Evolutionary conservation across 2,113 vertebrate genomes (phyloP), one percentile per base, ranked within the genome.

Genomic region (Oenanthe oenanthe): DNA sequence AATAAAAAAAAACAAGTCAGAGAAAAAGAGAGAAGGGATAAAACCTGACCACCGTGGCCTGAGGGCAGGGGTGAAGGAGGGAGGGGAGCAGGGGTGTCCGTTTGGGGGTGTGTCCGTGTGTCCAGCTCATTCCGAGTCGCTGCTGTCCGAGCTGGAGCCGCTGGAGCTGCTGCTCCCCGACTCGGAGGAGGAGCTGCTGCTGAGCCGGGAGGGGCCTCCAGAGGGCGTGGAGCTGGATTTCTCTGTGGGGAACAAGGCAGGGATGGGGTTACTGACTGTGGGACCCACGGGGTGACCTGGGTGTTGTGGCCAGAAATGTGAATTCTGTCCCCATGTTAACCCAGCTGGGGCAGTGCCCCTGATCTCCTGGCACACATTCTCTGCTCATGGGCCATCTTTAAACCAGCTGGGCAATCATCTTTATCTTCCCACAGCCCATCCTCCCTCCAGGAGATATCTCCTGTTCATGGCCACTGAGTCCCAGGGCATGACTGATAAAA

Each of bases 61-160:
- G 34, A 88, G 92, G 95, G 96, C 51, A 70, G 97, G 93, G 88
- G 62, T 76, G 88, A 47, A 74, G 92, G 88, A 76, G 12, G 58
- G 67, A 88, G 81, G 97, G 78, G 31, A 75, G 21, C 26, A 48
- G 29, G 31, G 85, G 24, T 56, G 81, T 91, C 96, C 88, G 3
- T 82, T 34, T 50, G 76, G 36, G 88, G 72, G 47, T 51, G 84
- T 25, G 10, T 17, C 87, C 78, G 28, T 54, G 26, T 43, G 96
- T 68, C 94, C 1, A 8, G 48, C 38, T 97, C 95, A 98, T 93
- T 98, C 97, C 1, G 98, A 98, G 94, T 99, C 98, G 25, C 98
- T 98, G 98, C 98, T 99, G 98, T 99, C 99, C 0, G 99, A 99
- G 85, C 98, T 99, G 91, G 98, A 99, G 4, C 98, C 99, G 2